Base-by-base conservation (phyloP, 2,113 vertebrate genomes). In the Megalops atlanticus region DNA sequence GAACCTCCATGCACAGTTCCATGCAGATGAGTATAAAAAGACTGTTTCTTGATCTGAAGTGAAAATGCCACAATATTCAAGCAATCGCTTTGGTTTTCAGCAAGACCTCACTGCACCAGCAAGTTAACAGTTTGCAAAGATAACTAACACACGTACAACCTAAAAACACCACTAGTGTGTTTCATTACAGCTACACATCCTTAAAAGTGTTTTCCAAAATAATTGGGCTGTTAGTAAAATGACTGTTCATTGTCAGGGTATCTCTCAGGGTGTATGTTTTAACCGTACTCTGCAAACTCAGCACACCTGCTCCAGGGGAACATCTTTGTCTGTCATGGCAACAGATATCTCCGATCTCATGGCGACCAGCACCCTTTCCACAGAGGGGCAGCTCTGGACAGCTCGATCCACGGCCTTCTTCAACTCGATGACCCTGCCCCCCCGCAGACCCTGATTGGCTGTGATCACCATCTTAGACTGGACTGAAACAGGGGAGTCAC, bases 341-440 rank as follows among this genome's bases (percentile, higher is more conserved):
- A 90, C 85, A 2, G 87, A 87, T 49, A 15, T 88, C 24, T 89
- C 87, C 0, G 91, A 91, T 70, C 91, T 91, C 86, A 80, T 90
- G 76, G 90, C 89, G 84, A 93, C 87, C 38, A 92, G 88, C 78
- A 92, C 88, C 12, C 72, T 81, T 78, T 89, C 91, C 78, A 91
- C 86, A 18, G 38, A 47, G 1, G 90, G 89, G 21, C 89, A 92
- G 54, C 78, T 68, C 80, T 88, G 84, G 80, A 92, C 83, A 69
- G 91, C 89, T 79, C 90, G 31, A 39, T 91, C 91, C 78, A 91
- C 90, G 24, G 84, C 88, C 82, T 87, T 86, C 88, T 92, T 92
- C 24, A 93, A 80, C 43, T 89, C 84, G 27, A 89, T 80, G 36
- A 89, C 74, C 75, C 87, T 91, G 35, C 91, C 86, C 0, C 90